Evolutionary conservation across 1,140 invertebrate genomes (phyloP), one percentile per base, ranked within the genome.

Genomic region (Coelopa frigida): DNA sequence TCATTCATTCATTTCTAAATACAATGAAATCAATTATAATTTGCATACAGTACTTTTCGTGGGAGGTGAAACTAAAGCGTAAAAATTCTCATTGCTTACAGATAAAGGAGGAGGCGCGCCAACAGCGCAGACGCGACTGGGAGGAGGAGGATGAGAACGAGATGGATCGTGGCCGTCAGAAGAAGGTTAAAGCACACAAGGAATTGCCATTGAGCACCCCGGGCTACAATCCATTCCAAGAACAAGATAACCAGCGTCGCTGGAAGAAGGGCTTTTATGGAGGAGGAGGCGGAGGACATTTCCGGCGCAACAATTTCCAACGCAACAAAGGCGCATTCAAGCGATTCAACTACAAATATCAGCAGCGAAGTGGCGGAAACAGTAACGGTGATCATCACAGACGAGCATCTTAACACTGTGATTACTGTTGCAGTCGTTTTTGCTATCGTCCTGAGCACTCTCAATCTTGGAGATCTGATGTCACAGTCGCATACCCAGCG

Each of bases 211-310:
- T 14, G 4, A 39, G 44, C 38, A 24, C 12, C 10, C 75, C 78
- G 27, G 73, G 74, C 29, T 83, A 81, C 49, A 86, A 87, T 71
- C 76, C 77, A 31, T 82, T 87, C 61, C 83, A 86, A 73, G 82
- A 74, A 29, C 63, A 64, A 44, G 74, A 76, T 44, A 72, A 71
- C 35, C 64, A 65, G 42, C 57, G 59, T 20, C 63, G 63, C 35
- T 67, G 63, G 63, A 53, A 61, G 44, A 27, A 23, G 17, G 44
- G 46, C 38, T 56, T 58, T 33, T 41, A 50, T 24, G 37, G 23
- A 23, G 50, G 44, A 8, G 52, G 45, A 11, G 37, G n/a, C n/a
- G 26, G 44, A 15, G 44, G 44, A 10, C 53, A 53, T 44, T 61
- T 54, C 52, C 62, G 62, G 10, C 51, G n/a, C 51, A 50, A 5